Conservation (phyloP, 2,888 invertebrate species). For the Pandemis cinnamomeana region DNA sequence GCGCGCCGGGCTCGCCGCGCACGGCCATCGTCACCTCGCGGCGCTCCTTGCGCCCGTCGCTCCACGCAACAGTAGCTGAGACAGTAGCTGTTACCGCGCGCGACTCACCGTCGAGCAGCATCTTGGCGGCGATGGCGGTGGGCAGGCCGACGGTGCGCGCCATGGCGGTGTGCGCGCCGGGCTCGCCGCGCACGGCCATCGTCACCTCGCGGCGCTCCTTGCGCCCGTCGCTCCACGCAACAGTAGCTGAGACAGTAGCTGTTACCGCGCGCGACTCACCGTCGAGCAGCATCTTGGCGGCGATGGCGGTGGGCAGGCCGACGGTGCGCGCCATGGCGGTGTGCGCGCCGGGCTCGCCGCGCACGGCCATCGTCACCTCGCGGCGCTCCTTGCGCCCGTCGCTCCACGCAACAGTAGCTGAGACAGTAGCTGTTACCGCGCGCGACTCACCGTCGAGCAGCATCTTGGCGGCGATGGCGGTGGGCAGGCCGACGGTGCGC, state of each 20-base stretch:
- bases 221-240: slow-evolving; percentile 95
- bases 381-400: slow-evolving; percentile 92
- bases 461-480: slow-evolving; percentile 99
- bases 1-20: too few species aligned
- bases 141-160: slow-evolving; percentile 86
- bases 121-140: slow-evolving; percentile 98
- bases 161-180: slow-evolving; percentile 96
- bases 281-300: slow-evolving; percentile 98
- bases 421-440: too few species aligned
- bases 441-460: slow-evolving; percentile 92
- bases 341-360: slow-evolving; percentile 92
- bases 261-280: slow-evolving; percentile 84
- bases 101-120: slow-evolving; percentile 96
- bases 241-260: too few species aligned
- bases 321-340: slow-evolving; percentile 94
- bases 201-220: slow-evolving; percentile 93
- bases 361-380: slow-evolving; percentile 94
- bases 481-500: slow-evolving; percentile 87
- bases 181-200: slow-evolving; percentile 95
- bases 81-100: too few species aligned
- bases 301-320: slow-evolving; percentile 95
- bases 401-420: too few species aligned
- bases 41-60: too few species aligned
- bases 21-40: too few species aligned
- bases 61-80: too few species aligned